Percentiles rank a stretch among this genome's conserved stretches.
These are phyloP conservation scores for Listrodromus nycthemerus DNA, from an alignment of 2,888 invertebrate species.

Conservation along the genomic window DNA sequence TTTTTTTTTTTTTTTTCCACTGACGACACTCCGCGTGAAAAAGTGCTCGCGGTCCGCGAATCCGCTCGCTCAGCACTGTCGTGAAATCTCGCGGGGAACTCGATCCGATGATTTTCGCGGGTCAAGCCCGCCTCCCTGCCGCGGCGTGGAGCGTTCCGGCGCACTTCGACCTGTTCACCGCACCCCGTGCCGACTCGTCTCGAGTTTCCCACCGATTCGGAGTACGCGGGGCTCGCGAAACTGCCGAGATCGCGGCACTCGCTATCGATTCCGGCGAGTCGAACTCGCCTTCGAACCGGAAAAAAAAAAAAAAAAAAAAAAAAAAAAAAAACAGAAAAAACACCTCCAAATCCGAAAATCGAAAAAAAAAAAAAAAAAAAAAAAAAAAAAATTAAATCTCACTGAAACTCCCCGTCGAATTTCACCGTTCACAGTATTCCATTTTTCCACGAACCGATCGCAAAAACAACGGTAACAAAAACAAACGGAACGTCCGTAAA, in stretches of 20 bases:
- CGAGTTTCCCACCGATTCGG: not conserved
- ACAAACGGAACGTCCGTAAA: not conserved
- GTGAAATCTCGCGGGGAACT: slow-evolving; percentile 25
- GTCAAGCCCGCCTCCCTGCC: not conserved
- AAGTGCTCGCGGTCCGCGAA: not conserved
- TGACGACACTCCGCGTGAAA: not conserved
- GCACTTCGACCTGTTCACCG: not conserved
- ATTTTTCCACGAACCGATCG: slow-evolving; percentile 8
- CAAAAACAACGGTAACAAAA: not conserved
- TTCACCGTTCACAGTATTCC: slow-evolving; percentile 48
- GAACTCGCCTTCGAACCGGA: not conserved
- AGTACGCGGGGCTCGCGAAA: slow-evolving; percentile 5
- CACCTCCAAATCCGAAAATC: too few relatives aligned
- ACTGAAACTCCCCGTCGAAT: slow-evolving; percentile 15
- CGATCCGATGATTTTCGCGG: slow-evolving; percentile 20
- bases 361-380: not conserved
- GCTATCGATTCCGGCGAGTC: slow-evolving; percentile 16
- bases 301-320: not conserved
- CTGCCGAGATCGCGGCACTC: not conserved
- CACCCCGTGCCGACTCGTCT: not conserved
- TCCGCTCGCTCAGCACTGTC: not conserved
- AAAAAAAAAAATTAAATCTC: not conserved
- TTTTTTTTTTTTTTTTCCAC: not conserved
- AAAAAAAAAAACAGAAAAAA: too few relatives aligned
- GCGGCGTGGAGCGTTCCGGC: slow-evolving; percentile 3